Evolutionary conservation across 2,888 invertebrate genomes (phyloP).

Genomic region (Eilema sororculum): DNA sequence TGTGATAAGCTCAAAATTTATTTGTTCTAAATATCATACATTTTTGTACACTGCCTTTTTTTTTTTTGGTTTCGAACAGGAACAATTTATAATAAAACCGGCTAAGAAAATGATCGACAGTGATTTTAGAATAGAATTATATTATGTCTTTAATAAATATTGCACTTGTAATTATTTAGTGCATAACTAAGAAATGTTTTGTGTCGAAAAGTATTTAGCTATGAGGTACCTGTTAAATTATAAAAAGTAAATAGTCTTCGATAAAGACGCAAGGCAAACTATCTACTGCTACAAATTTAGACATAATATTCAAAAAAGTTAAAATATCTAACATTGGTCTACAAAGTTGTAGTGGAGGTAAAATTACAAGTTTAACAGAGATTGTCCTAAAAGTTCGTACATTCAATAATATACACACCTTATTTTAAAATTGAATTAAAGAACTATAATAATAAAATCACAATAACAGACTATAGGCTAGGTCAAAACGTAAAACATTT

Average conservation of each 20-base stretch:
- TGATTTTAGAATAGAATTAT: constrained; percentile 19
- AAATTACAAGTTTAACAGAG: constrained; percentile 5
- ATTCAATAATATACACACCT: constrained; percentile 7
- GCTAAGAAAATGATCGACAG: constrained; percentile 37
- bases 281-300: constrained; percentile 9
- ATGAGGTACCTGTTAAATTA: constrained; percentile 39
- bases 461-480: constrained; percentile 12
- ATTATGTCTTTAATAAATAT: neutral
- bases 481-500: constrained; percentile 35
- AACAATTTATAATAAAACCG: constrained; percentile 52
- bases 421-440: constrained; percentile 6
- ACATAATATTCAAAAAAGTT: constrained; percentile 18
- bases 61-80: constrained; percentile 68
- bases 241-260: constrained; percentile 26
- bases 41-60: constrained; percentile 57
- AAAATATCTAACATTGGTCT: constrained; percentile 25
- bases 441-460: constrained; percentile 21
- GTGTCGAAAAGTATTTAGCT: constrained; percentile 29
- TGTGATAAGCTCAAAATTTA: constrained; percentile 53
- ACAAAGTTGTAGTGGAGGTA: constrained; percentile 33
- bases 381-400: constrained; percentile 15
- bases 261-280: constrained; percentile 10
- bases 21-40: constrained; percentile 61
- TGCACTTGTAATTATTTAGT: neutral
- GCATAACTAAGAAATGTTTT: neutral